Percentiles rank a stretch among this genome's conserved stretches.
These are phyloP conservation scores for Dasysyrphus albostriatus DNA, from an alignment of 2,888 invertebrate species.

Conservation along the genomic window DNA sequence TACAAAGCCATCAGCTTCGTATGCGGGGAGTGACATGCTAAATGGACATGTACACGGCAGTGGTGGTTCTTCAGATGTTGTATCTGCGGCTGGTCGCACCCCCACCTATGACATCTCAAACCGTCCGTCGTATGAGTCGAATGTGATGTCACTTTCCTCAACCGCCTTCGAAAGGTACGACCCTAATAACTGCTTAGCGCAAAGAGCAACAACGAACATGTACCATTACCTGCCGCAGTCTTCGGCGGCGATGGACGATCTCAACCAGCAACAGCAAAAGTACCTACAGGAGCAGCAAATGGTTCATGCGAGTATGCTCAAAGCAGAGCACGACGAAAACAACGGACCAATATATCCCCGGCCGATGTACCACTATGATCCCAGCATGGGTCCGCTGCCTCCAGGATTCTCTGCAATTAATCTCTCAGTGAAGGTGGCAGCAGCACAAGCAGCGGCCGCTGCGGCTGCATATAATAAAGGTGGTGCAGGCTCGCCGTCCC, in stretches of 20 bases:
- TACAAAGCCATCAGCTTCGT: conserved; percentile 79
- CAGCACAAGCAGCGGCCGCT: conserved; percentile 83
- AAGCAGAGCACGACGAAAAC: conserved; percentile 89
- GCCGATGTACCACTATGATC: conserved; percentile 93
- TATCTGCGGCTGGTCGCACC: conserved; percentile 66
- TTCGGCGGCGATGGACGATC: conserved; percentile 85
- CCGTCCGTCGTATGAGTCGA: conserved; percentile 79
- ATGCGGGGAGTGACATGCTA: conserved; percentile 78
- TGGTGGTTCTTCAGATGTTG: conserved; percentile 59
- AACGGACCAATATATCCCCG: conserved; percentile 91
- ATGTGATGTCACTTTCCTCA: conserved; percentile 78
- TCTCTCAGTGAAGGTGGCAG: conserved; percentile 91
- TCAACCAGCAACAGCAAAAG: conserved; percentile 86
- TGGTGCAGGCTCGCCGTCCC: conserved; percentile 86
- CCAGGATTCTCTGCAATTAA: conserved; percentile 92
- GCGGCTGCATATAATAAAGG: conserved; percentile 81
- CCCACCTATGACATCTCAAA: conserved; percentile 77
- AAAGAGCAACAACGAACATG: conserved; percentile 85
- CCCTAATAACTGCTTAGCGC: conserved; percentile 84
- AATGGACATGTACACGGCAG: conserved; percentile 64
- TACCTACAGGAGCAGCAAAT: conserved; percentile 86
- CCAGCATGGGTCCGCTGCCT: conserved; percentile 88
- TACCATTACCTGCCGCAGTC: conserved; percentile 86
- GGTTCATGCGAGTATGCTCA: conserved; percentile 85
- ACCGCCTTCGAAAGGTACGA: conserved; percentile 88